Evolutionary conservation across 2,113 vertebrate genomes (phyloP).

Genomic region (Telmatochromis sp.): DNA sequence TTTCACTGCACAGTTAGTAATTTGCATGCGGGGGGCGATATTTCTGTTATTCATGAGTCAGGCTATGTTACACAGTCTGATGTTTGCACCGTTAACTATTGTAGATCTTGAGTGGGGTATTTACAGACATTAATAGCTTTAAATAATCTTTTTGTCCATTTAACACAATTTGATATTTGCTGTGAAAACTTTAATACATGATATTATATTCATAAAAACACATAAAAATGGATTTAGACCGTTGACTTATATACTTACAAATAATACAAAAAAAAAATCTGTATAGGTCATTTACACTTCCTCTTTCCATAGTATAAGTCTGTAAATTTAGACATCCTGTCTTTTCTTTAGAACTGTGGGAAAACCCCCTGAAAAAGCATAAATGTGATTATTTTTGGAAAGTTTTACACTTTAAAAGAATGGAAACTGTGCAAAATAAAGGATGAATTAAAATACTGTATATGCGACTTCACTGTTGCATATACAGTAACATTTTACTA

Average conservation of each 20-base stretch:
- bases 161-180: not conserved
- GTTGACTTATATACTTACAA: not conserved
- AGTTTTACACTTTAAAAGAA: not conserved
- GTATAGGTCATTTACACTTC: not conserved
- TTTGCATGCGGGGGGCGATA: not conserved
- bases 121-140: not conserved
- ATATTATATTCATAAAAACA: not conserved
- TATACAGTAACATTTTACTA: not conserved
- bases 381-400: not conserved
- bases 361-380: not conserved
- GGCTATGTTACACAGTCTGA: not conserved
- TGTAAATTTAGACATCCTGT: not conserved
- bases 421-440: not conserved
- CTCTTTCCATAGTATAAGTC: not conserved
- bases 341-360: not conserved
- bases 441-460: not conserved
- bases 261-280: not conserved
- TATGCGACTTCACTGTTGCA: not conserved
- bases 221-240: not conserved
- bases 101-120: not conserved
- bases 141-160: not conserved
- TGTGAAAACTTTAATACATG: not conserved
- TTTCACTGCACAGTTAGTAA: not conserved
- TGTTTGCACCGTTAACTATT: not conserved
- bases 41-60: slow-evolving; percentile 13